Evolutionary conservation across 2,888 invertebrate species (phyloP).

Genomic region (Embidobia sp.): DNA sequence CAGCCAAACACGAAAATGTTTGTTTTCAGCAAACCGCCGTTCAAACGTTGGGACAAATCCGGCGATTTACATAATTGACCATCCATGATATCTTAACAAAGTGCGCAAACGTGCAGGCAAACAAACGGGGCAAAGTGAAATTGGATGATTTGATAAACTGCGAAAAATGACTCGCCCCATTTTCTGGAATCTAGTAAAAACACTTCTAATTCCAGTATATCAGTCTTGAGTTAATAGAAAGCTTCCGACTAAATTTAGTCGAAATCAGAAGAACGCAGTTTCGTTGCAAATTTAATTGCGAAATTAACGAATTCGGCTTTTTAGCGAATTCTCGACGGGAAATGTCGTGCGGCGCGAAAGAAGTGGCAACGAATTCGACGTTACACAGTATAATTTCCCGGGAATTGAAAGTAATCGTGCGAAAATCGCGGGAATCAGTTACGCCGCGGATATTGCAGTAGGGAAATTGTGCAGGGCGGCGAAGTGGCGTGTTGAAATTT

Average conservation of each 20-base stretch:
- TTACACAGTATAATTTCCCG: slow-evolving; percentile 55
- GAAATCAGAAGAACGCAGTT: too few species aligned
- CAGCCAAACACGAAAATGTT: too few species aligned
- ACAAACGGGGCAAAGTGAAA: slow-evolving; percentile 6
- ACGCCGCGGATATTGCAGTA: slow-evolving; percentile 53
- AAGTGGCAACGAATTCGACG: too few species aligned
- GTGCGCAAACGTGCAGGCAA: background rate
- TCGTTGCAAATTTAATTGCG: too few species aligned
- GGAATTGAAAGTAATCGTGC: slow-evolving; percentile 59
- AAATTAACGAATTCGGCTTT: slow-evolving; percentile 38
- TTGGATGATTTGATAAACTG: slow-evolving; percentile 32
- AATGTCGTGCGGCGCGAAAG: too few species aligned
- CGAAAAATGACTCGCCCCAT: slow-evolving; percentile 1
- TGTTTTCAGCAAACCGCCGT: too few species aligned
- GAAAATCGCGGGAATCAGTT: slow-evolving; percentile 61
- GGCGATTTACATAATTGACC: too few species aligned
- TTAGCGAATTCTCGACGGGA: too few species aligned
- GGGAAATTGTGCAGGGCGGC: slow-evolving; percentile 36
- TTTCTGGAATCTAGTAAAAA: slow-evolving; percentile 17
- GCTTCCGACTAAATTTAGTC: too few species aligned
- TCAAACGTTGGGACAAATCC: too few species aligned
- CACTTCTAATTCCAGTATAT: slow-evolving; percentile 8
- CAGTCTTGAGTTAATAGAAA: too few species aligned
- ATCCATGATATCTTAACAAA: too few species aligned
- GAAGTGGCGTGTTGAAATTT: slow-evolving; percentile 59